Evolutionary conservation across 2,888 invertebrate species (phyloP).

Genomic region (Hypsopygia costalis): DNA sequence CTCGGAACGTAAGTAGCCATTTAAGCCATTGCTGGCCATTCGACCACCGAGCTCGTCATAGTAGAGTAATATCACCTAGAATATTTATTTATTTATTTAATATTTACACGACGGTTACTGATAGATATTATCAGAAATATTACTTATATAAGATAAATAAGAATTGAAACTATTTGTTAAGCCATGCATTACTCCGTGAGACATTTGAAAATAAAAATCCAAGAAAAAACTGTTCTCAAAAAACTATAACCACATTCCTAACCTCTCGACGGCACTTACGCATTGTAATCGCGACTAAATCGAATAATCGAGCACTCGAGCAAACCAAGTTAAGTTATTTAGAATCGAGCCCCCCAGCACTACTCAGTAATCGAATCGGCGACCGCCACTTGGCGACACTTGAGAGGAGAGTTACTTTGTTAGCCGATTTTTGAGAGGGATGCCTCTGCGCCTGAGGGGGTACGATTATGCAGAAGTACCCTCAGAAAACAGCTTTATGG

Average conservation of each 20-base stretch:
- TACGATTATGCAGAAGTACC: constrained; percentile 58
- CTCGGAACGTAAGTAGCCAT: too few species aligned
- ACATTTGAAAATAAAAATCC: constrained; percentile 14
- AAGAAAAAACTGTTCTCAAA: too few species aligned
- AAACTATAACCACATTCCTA: constrained; percentile 35
- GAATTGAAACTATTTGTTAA: too few species aligned
- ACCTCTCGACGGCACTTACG: constrained; percentile 52
- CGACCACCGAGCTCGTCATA: too few species aligned
- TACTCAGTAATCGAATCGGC: constrained; percentile 71
- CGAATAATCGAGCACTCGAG: constrained; percentile 72
- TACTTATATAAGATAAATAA: too few species aligned
- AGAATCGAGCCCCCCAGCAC: constrained; percentile 59
- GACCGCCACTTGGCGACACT: constrained; percentile 72
- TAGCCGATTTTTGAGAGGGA: constrained; percentile 65
- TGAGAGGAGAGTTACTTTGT: constrained; percentile 72
- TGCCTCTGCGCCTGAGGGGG: constrained; percentile 33
- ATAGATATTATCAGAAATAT: too few species aligned
- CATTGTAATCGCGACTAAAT: constrained; percentile 68
- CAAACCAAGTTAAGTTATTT: constrained; percentile 69
- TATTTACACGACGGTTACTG: too few species aligned
- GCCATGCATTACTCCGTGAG: too few species aligned
- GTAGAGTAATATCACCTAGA: too few species aligned
- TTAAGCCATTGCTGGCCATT: too few species aligned
- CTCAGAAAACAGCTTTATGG: constrained; percentile 39
- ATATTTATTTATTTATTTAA: too few species aligned